These are phyloP conservation scores for Menidia beryllina DNA, from an alignment of 2,113 vertebrate species.

Conservation along the genomic window DNA sequence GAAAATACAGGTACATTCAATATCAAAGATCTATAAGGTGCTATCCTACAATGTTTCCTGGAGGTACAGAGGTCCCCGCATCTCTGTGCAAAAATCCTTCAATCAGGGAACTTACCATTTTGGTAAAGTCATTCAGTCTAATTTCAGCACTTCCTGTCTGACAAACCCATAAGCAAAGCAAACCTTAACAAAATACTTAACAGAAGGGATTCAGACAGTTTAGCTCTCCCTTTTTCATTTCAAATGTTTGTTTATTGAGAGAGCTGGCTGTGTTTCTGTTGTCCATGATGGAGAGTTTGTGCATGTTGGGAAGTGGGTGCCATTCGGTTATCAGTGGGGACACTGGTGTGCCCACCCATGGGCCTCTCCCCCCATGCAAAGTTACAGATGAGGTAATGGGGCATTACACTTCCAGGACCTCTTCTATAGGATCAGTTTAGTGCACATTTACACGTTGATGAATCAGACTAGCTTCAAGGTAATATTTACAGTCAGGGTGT, in stretches of 20 bases:
- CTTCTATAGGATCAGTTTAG: constrained; percentile 48
- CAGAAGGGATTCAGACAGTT: constrained; percentile 10
- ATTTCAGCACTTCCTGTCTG: constrained; percentile 2
- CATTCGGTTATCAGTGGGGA: constrained; percentile 24
- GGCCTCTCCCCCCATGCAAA: constrained; percentile 23
- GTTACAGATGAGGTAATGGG: constrained; percentile 60
- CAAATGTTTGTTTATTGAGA: constrained; percentile 13
- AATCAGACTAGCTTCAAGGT: constrained; percentile 38
- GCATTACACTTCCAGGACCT: constrained; percentile 38
- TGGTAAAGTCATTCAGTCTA: constrained; percentile 33
- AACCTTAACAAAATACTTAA: constrained; percentile 29
- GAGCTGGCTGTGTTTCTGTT: constrained; percentile 4
- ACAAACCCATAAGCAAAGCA: constrained; percentile 15
- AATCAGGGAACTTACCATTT: constrained; percentile 59
- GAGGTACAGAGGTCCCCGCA: constrained; percentile 66
- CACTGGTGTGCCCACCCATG: constrained; percentile 19
- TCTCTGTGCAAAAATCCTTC: constrained; percentile 74
- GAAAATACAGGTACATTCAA: constrained; percentile 81
- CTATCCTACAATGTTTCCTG: constrained; percentile 79
- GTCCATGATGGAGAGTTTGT: constrained; percentile 20
- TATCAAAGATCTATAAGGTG: constrained; percentile 89
- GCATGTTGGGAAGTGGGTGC: neutral
- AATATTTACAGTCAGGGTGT: constrained; percentile 71
- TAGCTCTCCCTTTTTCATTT: constrained; percentile 1
- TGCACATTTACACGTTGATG: constrained; percentile 57